phyloP scores from a whole-genome alignment of 2,113 vertebrate genomes.

The Monarcha castaneiventris region DNA sequence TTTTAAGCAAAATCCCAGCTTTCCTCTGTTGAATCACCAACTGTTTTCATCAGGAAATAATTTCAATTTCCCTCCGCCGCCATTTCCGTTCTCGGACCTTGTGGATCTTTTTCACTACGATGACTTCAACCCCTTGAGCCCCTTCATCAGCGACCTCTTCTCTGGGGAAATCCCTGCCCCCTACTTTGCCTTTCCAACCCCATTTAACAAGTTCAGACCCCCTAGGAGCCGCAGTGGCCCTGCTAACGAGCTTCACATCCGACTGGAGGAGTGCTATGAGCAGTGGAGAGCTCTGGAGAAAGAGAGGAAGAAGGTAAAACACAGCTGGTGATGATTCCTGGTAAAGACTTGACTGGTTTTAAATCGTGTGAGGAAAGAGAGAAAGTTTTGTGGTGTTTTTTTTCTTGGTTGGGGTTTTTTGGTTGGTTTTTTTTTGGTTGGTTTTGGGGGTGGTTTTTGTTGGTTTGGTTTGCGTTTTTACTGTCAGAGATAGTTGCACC shows the following conservation, averaged over 20 bases:
- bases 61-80: slow-evolving; percentile 12
- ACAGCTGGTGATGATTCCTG: not conserved
- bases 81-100: slow-evolving; percentile 40
- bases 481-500: not conserved
- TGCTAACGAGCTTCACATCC: slow-evolving; percentile 68
- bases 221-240: slow-evolving; percentile 66
- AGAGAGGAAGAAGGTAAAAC: slow-evolving; percentile 81
- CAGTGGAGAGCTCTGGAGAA: slow-evolving; percentile 80
- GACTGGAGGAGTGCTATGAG: slow-evolving; percentile 80
- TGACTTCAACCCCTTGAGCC: slow-evolving; percentile 60
- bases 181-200: slow-evolving; percentile 51
- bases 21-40: not conserved
- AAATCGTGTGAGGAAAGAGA: not conserved
- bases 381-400: not conserved
- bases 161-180: slow-evolving; percentile 51
- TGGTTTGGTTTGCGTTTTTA: not conserved
- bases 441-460: not conserved
- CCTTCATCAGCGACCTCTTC: slow-evolving; percentile 52
- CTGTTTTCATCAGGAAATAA: not conserved
- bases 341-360: not conserved
- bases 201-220: not conserved
- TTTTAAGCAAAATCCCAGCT: slow-evolving; percentile 44
- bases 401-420: not conserved
- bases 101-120: slow-evolving; percentile 48
- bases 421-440: not conserved